phyloP scores from a whole-genome alignment of 1,140 invertebrate species.

The Sycophaga agraensis region DNA sequence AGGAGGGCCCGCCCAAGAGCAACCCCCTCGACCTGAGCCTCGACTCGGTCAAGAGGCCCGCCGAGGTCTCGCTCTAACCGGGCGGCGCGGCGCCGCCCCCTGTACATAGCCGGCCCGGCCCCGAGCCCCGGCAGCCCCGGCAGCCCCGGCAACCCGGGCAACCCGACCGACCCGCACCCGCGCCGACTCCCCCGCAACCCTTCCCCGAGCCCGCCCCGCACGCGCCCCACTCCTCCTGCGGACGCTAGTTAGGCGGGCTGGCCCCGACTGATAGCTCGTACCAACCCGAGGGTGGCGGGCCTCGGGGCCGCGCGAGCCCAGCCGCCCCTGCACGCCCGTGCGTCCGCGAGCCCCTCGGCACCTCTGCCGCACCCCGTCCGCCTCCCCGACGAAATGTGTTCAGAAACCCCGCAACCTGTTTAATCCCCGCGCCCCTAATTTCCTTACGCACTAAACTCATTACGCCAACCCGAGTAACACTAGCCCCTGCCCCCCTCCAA shows the following conservation, averaged over 20 bases:
- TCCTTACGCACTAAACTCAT: not conserved
- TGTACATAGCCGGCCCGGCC: too few relatives aligned
- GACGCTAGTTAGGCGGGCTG: conserved; percentile 22
- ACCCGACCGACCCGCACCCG: too few relatives aligned
- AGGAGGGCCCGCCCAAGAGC: conserved; percentile 41
- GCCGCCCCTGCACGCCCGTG: too few relatives aligned
- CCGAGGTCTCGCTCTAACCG: conserved; percentile 29
- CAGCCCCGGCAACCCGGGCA: too few relatives aligned
- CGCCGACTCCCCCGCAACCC: too few relatives aligned
- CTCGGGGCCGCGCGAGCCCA: too few relatives aligned
- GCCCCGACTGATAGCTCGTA: conserved; percentile 25
- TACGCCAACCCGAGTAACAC: not conserved
- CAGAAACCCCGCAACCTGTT: not conserved
- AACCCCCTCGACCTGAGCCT: conserved; percentile 50
- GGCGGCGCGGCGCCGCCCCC: not conserved
- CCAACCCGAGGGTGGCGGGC: too few relatives aligned
- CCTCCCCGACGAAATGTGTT: not conserved
- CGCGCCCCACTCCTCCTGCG: too few relatives aligned
- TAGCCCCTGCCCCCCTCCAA: not conserved
- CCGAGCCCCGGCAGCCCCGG: too few relatives aligned
- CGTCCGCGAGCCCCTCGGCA: too few relatives aligned
- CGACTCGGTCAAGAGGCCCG: conserved; percentile 28
- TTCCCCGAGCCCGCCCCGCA: too few relatives aligned
- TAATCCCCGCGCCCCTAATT: not conserved
- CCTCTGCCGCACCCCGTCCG: too few relatives aligned